Base-by-base conservation (phyloP, 2,888 invertebrate genomes). In the Pycnomerus fuliginosus region DNA sequence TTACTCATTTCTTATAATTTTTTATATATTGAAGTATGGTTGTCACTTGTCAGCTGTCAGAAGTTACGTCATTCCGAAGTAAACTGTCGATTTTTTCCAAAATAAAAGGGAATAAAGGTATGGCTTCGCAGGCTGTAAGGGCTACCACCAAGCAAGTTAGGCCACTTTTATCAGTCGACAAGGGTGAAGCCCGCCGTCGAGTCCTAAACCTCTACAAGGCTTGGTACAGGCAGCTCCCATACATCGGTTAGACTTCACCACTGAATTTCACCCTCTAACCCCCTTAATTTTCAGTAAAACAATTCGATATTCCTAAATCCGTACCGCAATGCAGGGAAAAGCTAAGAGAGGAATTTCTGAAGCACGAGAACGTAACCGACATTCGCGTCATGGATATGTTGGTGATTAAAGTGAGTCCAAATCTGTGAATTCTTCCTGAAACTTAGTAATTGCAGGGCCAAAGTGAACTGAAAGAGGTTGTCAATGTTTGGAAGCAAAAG, bases 221-320 rank as follows among this genome's bases (percentile, higher is more conserved):
- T 41, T 97, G 96, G 94, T 91, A 88, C 73, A 84, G 95, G 53
- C 91, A 94, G 73, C 78, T 94, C 48, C 95, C 95, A 3, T 85
- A 85, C 69, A 79, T 94, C 64, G 83, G 95, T 65, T 76, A 83
- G 77, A 50, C 20, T 29, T 56, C 8, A 25, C 25, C 11, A 10
- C 25, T 10, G 59, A 59, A 10, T 34, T 31, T 30, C 16, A 48
- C 27, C n/a, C n/a, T n/a, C 30, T 46, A 48, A 44, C 48, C 33
- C 31, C 42, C 42, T 32, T 39, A 4, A 31, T 16, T 46, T 47
- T 5, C 75, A 94, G 94, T 90, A 16, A 77, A 80, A 70, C 85
- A 90, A 53, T 94, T 83, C 71, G 87, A 93, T 71, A 82, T 96
- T 42, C 89, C 92, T 1, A 83, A 86, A 67, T 79, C 76, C 35